A percentile compares a stretch with the other conserved stretches of the same genome.
Evolutionary conservation across 64 coral and sea anemone genomes (phyloP).

Genomic region (Montipora capricornis): DNA sequence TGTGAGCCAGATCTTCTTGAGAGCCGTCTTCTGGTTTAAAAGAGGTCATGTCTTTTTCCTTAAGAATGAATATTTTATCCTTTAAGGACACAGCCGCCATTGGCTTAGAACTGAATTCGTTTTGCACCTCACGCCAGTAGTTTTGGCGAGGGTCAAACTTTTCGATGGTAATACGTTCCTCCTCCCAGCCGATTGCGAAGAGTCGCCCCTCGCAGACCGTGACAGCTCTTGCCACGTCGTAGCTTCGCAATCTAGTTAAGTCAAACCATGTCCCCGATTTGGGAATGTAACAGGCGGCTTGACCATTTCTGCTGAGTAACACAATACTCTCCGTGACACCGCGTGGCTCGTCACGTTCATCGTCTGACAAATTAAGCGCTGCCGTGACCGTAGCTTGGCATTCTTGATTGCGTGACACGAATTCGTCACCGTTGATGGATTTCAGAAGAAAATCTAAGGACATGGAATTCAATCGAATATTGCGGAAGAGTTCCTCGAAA

Average conservation of each 20-base stretch:
- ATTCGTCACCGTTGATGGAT: conserved; percentile 17
- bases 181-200: conserved; percentile 25
- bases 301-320: conserved; percentile 29
- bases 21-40: conserved; percentile 11
- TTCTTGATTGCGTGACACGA: conserved; percentile 19
- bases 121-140: background rate
- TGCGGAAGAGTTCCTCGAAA: conserved; percentile 30
- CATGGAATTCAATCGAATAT: conserved; percentile 21
- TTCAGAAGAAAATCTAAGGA: background rate
- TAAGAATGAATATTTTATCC: background rate
- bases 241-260: conserved; percentile 34
- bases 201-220: conserved; percentile 8
- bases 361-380: background rate
- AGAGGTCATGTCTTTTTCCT: conserved; percentile 1
- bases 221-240: conserved; percentile 4
- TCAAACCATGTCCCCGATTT: background rate
- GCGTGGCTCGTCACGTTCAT: conserved; percentile 48
- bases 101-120: background rate
- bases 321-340: conserved; percentile 43
- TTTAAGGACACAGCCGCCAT: background rate
- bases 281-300: background rate
- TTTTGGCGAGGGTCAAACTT: conserved; percentile 18
- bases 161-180: conserved; percentile 40
- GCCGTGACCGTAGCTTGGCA: conserved; percentile 4
- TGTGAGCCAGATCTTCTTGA: background rate